Evolutionary conservation across 2,113 vertebrate genomes (phyloP), one percentile per base, ranked within the genome.

Genomic region (Notechis scutatus): DNA sequence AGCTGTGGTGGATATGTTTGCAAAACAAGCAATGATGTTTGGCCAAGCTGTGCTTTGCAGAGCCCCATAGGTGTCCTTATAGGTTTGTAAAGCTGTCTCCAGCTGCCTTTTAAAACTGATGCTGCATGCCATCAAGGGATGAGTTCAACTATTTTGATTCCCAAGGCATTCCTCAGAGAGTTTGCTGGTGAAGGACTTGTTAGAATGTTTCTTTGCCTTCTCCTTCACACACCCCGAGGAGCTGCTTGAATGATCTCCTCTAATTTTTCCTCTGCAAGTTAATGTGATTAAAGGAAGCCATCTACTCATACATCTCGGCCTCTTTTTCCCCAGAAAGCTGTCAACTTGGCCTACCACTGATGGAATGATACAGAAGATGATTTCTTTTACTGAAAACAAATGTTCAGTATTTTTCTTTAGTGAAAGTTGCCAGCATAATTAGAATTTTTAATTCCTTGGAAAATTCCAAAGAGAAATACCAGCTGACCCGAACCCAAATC

Each of bases 351-450:
- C 20, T 86, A 4, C 21, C 23, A 24, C 64, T 11, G 85, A 42
- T 47, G 21, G 3, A 24, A 24, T 21, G 21, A 12, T 4, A 23
- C 9, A 86, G 85, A 47, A 42, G 21, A 86, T 86, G 21, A 24
- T 4, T 85, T 47, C 3, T 86, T 86, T 86, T 86, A 86, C 85
- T 47, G 23, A 86, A 45, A 23, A 45, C 42, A 74, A 34, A 34
- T 42, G 20, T 74, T 52, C 55, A 29, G 2, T 1, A 21, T 50
- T 50, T 90, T 47, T 14, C 34, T 50, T 59, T 45, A 92, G 85
- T 24, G 88, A 96, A 91, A 42, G 0, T 4, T 87, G 93, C 94
- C 93, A 95, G 86, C 87, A 94, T 89, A 96, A 95, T 92, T 96
- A 95, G 91, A 91, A 94, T 92, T 5, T 87, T 14, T 74, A 90